Conservation (phyloP, 2,113 vertebrate genomes). For the Austrofundulus limnaeus region DNA sequence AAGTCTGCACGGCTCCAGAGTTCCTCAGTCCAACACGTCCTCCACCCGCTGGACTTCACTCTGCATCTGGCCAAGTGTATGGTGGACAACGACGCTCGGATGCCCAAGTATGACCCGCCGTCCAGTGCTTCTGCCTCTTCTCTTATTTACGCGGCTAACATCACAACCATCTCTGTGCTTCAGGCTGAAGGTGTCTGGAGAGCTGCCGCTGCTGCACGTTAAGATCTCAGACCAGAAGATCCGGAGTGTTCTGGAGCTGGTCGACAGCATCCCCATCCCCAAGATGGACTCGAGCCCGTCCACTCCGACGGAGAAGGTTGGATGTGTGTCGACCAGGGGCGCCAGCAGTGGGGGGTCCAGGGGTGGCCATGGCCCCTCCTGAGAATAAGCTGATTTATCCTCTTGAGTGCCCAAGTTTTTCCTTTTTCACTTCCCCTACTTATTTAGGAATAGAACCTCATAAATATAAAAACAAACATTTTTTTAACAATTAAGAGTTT, state of each 20-base stretch:
- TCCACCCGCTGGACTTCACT: conserved; percentile 92
- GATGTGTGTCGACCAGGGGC: too few species aligned
- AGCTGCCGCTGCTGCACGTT: conserved; percentile 89
- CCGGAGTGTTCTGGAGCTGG: conserved; percentile 80
- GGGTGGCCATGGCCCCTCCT: too few species aligned
- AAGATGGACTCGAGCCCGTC: conserved; percentile 65
- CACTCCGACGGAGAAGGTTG: conserved; percentile 80
- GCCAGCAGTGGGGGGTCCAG: too few species aligned
- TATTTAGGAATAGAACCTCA: too few species aligned
- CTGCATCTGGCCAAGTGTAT: conserved; percentile 91
- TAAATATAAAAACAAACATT: too few species aligned
- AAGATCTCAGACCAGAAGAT: conserved; percentile 93
- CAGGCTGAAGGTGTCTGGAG: conserved; percentile 94
- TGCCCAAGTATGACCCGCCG: conserved; percentile 82
- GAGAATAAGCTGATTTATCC: too few species aligned
- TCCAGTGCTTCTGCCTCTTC: neutral
- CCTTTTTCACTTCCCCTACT: too few species aligned
- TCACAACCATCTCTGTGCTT: neutral
- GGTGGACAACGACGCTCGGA: conserved; percentile 91
- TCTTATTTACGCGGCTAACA: neutral
- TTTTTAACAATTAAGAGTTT: too few species aligned
- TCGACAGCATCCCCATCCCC: conserved; percentile 89
- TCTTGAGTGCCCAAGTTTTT: too few species aligned
- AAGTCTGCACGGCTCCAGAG: conserved; percentile 82
- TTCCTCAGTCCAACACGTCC: conserved; percentile 86